Conservation (phyloP, 2,797 vertebrate species). For the Schizopygopsis pylzovi region DNA sequence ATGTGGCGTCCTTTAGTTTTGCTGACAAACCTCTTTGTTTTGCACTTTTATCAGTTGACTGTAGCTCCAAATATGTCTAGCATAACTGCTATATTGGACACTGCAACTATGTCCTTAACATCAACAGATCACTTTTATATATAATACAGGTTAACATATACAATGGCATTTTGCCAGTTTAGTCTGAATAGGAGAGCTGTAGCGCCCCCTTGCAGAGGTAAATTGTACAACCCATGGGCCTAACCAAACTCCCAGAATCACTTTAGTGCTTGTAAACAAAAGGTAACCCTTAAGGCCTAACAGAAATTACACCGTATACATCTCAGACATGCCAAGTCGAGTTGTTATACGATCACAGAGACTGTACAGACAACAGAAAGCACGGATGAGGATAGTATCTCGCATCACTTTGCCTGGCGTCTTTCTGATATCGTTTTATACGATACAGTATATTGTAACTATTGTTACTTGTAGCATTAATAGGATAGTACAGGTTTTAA, state of each 20-base stretch:
- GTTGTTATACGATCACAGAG: neutral
- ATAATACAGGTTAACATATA: constrained; percentile 4
- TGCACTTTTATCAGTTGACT: constrained; percentile 11
- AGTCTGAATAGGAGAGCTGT: constrained; percentile 34
- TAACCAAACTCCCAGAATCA: constrained; percentile 26
- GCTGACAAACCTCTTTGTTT: constrained; percentile 4
- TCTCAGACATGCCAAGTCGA: neutral
- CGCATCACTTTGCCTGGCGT: neutral
- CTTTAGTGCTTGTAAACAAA: constrained; percentile 26
- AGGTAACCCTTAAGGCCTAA: neutral
- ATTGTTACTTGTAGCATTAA: constrained; percentile 65
- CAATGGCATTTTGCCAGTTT: constrained; percentile 28
- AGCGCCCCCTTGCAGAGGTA: constrained; percentile 44
- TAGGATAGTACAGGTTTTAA: constrained; percentile 79
- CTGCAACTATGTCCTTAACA: neutral
- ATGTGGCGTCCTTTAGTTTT: neutral
- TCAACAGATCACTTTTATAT: neutral
- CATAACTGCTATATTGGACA: neutral
- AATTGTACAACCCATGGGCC: constrained; percentile 7
- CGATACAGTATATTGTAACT: constrained; percentile 47
- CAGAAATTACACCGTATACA: neutral
- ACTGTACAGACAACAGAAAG: neutral
- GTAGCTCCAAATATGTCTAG: neutral
- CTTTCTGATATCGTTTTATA: neutral
- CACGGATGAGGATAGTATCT: neutral